Base-by-base conservation (phyloP, 2,113 vertebrate species). In the Aythya baeri region DNA sequence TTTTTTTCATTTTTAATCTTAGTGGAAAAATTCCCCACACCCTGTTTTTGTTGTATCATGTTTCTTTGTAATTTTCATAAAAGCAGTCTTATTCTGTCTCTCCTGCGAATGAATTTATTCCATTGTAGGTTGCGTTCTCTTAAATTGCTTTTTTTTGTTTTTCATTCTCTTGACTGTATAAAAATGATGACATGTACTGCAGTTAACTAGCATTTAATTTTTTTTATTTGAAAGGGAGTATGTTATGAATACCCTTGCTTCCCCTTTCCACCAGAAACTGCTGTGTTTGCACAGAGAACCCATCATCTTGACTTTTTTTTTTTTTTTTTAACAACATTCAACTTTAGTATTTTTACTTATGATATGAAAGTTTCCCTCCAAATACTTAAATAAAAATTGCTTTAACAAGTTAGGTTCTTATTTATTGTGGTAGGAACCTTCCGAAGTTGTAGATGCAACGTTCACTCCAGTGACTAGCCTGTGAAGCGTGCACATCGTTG, bases 311-410 rank as follows among this genome's bases (percentile, higher is more conserved):
- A 94, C 49, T 70, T 94, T 96, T 41, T 94, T 96, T 38, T 38
- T 38, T 38, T 96, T 88, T 93, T 97, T 97, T 97, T 84, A 97
- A 96, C 91, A 92, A 91, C 90, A 15, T 95, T 98, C 95, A 96
- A 55, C 86, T 97, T 91, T 83, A 97, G 94, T 96, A 96, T 98
- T 98, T 98, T 98, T 98, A 98, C 97, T 98, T 93, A 96, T 85
- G 29, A 96, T 95, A 96, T 83, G 94, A 95, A 97, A 97, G 82
- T 94, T 93, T 96, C 97, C 97, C 96, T 98, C 96, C 91, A 93
- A 95, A 96, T 97, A 97, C 97, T 96, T 98, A 96, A 98, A 98
- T 98, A 98, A 98, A 98, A 97, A 90, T 70, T 91, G 96, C 97
- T 98, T 98, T 98, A 95, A 97, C 93, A 80, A 96, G 96, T 88